Evolutionary conservation across 2,888 invertebrate genomes (phyloP).

Genomic region (Choreutis nemorana): DNA sequence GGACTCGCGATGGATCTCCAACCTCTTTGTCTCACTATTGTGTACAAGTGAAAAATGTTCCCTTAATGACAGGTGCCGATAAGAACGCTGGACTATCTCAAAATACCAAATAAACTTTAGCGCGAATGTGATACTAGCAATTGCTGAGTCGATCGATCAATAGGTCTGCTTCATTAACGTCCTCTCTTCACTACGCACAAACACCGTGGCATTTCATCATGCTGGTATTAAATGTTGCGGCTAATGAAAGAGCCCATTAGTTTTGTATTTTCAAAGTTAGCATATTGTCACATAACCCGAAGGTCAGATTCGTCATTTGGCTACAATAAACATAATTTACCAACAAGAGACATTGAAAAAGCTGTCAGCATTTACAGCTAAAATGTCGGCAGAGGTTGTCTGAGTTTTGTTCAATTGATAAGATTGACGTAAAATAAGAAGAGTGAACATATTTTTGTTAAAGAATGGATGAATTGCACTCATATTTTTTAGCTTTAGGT

Average conservation of each 20-base stretch:
- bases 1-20: conserved; percentile 35
- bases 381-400: no score
- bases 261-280: conserved; percentile 11
- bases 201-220: conserved; percentile 26
- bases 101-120: conserved; percentile 14
- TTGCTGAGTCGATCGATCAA: conserved; percentile 43
- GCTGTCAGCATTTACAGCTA: conserved; percentile 21
- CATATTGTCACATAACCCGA: conserved; percentile 9
- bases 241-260: background rate
- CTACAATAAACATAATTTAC: conserved; percentile 32
- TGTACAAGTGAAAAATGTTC: conserved; percentile 57
- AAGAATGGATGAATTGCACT: no score
- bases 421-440: no score
- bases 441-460: no score
- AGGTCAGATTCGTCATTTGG: conserved; percentile 12
- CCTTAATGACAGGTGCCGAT: conserved; percentile 55
- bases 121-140: conserved; percentile 32
- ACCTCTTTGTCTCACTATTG: conserved; percentile 42
- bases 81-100: conserved; percentile 24
- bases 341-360: conserved; percentile 18
- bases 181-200: conserved; percentile 23
- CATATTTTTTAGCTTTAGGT: no score
- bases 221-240: conserved; percentile 22
- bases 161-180: conserved; percentile 28
- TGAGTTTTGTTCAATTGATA: no score